Percentiles rank a stretch among this genome's conserved stretches.
phyloP scores from a whole-genome alignment of 2,113 vertebrate genomes.

The Tragelaphus strepsiceros region DNA sequence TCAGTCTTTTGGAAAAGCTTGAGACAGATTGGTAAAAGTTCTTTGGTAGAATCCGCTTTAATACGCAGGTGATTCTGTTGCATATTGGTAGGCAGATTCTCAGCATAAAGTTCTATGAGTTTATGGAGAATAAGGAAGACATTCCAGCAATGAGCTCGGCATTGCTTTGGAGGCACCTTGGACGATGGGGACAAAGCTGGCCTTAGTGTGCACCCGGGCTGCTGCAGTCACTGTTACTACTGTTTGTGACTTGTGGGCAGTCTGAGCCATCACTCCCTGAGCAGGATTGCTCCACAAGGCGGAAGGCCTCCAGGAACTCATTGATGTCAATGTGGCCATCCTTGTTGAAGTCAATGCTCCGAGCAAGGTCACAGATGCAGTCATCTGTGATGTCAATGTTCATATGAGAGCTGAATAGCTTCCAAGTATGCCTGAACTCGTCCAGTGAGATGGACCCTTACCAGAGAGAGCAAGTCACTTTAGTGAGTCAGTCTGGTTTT shows the following conservation, averaged over 20 bases:
- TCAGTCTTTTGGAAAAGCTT: background rate
- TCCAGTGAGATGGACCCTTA: constrained; percentile 92
- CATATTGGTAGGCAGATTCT: background rate
- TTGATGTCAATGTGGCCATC: constrained; percentile 96
- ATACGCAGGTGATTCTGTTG: background rate
- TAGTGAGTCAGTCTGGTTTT: background rate
- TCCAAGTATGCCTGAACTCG: constrained; percentile 94
- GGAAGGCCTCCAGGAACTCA: constrained; percentile 96
- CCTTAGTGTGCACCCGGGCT: background rate
- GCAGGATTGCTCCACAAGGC: constrained; percentile 84
- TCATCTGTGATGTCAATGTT: constrained; percentile 85
- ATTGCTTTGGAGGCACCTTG: background rate
- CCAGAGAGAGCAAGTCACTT: background rate
- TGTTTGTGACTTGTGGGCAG: background rate
- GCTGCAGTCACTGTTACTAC: fast-evolving
- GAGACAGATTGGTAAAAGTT: background rate
- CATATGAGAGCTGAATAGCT: constrained; percentile 91
- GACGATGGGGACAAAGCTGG: background rate
- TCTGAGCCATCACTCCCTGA: background rate
- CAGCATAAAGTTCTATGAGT: background rate
- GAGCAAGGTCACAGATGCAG: constrained; percentile 85
- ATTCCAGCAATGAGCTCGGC: background rate
- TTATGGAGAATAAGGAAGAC: background rate
- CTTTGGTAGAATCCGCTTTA: background rate
- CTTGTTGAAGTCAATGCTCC: constrained; percentile 96